Evolutionary conservation across 2,888 invertebrate species (phyloP).

Genomic region (Apamea crenata): DNA sequence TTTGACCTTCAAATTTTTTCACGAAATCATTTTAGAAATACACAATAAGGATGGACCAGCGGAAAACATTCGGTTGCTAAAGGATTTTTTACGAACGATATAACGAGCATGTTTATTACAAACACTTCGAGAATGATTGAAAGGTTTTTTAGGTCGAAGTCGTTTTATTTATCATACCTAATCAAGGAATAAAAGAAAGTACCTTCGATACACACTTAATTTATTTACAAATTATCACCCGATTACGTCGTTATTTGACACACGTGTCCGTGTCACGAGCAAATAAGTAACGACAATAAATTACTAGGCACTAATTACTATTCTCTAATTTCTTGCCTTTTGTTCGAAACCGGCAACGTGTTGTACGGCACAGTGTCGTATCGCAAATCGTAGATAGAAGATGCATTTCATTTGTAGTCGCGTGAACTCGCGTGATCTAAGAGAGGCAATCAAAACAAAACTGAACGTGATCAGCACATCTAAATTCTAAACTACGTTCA

Average conservation of each 20-base stretch:
- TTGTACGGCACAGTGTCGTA: not conserved
- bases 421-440: constrained; percentile 26
- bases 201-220: not conserved
- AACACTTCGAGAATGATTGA: constrained; percentile 25
- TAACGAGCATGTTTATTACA: constrained; percentile 23
- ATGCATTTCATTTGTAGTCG: constrained; percentile 18
- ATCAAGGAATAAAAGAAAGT: constrained; percentile 8
- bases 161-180: not conserved
- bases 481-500: not conserved
- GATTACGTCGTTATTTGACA: constrained; percentile 4
- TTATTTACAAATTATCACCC: not conserved
- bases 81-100: constrained; percentile 56
- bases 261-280: constrained; percentile 26
- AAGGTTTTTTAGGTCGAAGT: constrained; percentile 1
- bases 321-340: constrained; percentile 31
- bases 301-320: constrained; percentile 9
- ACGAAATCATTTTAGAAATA: constrained; percentile 74
- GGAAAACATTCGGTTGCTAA: constrained; percentile 54
- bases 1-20: constrained; percentile 82
- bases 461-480: not conserved
- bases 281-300: constrained; percentile 12
- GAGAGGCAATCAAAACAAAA: constrained; percentile 21
- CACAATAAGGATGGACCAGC: constrained; percentile 65
- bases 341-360: constrained; percentile 14
- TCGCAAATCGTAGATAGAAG: constrained; percentile 22